A percentile compares a stretch with the other conserved stretches of the same genome.
Conservation (phyloP, 2,888 invertebrate genomes). For the Standfussiana lucernea region DNA sequence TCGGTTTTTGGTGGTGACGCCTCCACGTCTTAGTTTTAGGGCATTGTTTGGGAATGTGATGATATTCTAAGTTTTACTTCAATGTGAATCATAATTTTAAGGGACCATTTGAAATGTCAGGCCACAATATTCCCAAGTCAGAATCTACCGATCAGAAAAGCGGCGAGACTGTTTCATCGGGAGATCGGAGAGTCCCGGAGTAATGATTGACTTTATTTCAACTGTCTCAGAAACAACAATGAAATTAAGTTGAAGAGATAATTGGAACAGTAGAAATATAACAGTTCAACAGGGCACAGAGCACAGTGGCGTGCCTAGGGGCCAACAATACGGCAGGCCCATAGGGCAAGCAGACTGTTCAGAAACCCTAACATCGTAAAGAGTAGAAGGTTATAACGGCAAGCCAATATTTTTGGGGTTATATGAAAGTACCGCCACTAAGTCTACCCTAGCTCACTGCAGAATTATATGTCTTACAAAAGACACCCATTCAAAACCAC, state of each 20-base stretch:
- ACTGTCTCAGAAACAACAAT: not conserved
- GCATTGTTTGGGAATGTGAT: constrained; percentile 43
- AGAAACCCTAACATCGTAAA: no score
- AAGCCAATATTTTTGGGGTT: no score
- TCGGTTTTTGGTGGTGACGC: constrained; percentile 45
- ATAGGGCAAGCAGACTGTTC: no score
- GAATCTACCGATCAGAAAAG: not conserved
- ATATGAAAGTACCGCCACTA: no score
- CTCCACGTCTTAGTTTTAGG: constrained; percentile 29
- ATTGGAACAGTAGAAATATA: not conserved
- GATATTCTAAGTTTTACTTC: constrained; percentile 24
- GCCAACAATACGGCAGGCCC: no score
- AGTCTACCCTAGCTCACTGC: no score
- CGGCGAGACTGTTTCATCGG: not conserved
- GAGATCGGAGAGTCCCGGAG: not conserved
- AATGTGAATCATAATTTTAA: constrained; percentile 17
- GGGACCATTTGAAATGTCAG: not conserved
- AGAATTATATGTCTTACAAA: not conserved
- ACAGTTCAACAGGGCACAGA: not conserved
- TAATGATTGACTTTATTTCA: no score
- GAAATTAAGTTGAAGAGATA: not conserved
- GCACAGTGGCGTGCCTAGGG: no score
- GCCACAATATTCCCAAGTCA: not conserved
- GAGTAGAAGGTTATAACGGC: no score
- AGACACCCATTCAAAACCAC: not conserved